phyloP scores from a whole-genome alignment of 30 jellyfish, hydroid and myxozoan genomes.

The Nemopilema nomurai region DNA sequence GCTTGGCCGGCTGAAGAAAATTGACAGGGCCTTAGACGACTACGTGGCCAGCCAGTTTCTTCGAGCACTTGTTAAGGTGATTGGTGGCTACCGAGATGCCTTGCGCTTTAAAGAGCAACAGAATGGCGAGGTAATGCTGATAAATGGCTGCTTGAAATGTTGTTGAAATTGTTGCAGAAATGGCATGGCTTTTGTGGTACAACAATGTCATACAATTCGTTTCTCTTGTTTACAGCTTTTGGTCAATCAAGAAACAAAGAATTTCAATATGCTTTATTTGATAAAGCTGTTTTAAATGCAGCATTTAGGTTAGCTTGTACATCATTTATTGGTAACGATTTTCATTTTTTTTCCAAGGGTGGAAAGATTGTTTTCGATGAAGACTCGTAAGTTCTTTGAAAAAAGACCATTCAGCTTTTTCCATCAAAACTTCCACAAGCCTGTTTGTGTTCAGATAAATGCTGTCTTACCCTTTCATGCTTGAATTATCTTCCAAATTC shows the following conservation, averaged over 20 bases:
- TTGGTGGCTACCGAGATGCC: conserved; percentile 97
- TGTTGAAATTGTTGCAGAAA: no score
- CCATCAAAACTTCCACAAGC: no score
- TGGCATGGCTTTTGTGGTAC: no score
- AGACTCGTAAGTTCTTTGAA: conserved; percentile 73
- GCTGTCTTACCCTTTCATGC: no score
- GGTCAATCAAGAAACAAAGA: no score
- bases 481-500: no score
- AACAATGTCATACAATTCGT: no score
- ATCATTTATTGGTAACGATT: neutral
- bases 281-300: no score
- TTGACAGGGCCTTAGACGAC: conserved; percentile 84
- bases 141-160: neutral
- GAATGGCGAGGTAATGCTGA: conserved; percentile 61
- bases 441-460: no score
- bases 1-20: conserved; percentile 59
- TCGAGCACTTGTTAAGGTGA: conserved; percentile 86
- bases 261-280: neutral
- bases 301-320: neutral
- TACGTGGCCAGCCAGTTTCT: conserved; percentile 91
- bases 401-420: no score
- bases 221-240: no score
- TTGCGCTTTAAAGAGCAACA: conserved; percentile 73
- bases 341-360: conserved; percentile 60
- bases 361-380: conserved; percentile 90